These are phyloP conservation scores for Tanytarsus gracilentus DNA, from an alignment of 2,888 invertebrate genomes.

Conservation along the genomic window DNA sequence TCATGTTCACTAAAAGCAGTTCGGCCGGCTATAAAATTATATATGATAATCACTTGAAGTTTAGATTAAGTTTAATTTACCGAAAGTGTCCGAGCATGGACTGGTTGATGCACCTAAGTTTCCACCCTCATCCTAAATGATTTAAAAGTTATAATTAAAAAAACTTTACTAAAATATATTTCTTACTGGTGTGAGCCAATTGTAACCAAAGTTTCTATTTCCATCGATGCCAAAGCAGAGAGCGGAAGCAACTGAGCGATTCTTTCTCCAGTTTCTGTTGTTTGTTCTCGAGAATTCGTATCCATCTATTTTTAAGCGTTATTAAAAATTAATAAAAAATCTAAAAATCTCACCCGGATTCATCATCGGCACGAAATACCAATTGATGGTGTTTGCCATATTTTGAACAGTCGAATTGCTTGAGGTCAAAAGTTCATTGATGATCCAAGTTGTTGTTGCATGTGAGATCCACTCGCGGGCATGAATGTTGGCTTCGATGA, in stretches of 20 bases:
- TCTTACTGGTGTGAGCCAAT: constrained; percentile 36
- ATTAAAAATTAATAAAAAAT: not conserved
- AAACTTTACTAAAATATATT: too few relatives aligned
- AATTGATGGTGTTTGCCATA: constrained; percentile 58
- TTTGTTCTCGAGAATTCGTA: constrained; percentile 54
- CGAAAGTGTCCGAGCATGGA: not conserved
- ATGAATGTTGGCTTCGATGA: constrained; percentile 38
- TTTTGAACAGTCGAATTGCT: constrained; percentile 46
- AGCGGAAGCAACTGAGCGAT: not conserved
- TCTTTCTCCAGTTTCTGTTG: constrained; percentile 18
- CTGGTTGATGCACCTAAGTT: not conserved
- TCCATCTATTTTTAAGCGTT: constrained; percentile 35
- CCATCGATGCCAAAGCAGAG: constrained; percentile 46
- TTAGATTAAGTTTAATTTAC: too few relatives aligned
- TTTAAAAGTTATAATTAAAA: too few relatives aligned
- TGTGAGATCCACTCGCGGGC: constrained; percentile 47
- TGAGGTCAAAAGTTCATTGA: constrained; percentile 52
- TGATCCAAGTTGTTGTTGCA: constrained; percentile 45
- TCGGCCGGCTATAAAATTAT: constrained; percentile 39
- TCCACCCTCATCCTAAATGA: constrained; percentile 18
- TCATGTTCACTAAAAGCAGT: constrained; percentile 51
- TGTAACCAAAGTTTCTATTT: constrained; percentile 40
- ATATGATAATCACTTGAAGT: too few relatives aligned
- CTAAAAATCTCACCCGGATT: constrained; percentile 54
- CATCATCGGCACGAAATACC: constrained; percentile 63